Conservation (phyloP, 2,113 vertebrate genomes). For the Desmodus rotundus region DNA sequence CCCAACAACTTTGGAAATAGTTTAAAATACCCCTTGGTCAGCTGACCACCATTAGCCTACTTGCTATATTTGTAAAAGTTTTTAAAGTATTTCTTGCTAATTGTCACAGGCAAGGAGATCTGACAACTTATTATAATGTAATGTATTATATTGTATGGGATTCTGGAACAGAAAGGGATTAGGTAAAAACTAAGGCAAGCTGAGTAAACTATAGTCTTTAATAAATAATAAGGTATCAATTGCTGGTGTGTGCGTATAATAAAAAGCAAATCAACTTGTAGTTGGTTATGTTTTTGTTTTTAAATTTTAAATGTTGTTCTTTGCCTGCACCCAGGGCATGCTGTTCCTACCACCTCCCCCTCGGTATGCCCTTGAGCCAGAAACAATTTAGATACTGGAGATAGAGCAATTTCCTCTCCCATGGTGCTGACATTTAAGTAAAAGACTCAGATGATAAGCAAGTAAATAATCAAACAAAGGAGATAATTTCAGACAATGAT, state of each 20-base stretch:
- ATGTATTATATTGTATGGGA: background rate
- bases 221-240: background rate
- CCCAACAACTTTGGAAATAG: background rate
- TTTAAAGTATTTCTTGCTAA: background rate
- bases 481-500: background rate
- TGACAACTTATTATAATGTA: background rate
- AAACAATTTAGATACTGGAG: background rate
- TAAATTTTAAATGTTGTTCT: background rate
- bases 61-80: background rate
- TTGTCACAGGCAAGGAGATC: background rate
- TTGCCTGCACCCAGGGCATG: background rate
- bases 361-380: background rate
- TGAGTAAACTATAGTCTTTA: background rate
- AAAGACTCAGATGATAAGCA: background rate
- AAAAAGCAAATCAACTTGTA: background rate
- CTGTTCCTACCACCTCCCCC: fast-evolving
- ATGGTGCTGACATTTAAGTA: background rate
- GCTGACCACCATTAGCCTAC: background rate
- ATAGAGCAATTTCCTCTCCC: background rate
- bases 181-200: background rate
- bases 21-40: background rate
- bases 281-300: background rate
- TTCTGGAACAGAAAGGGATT: background rate
- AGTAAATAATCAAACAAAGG: background rate
- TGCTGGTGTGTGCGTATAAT: background rate